Evolutionary conservation across 92 coral and sea anemone genomes (phyloP).

Genomic region (Bergia puertoricense): DNA sequence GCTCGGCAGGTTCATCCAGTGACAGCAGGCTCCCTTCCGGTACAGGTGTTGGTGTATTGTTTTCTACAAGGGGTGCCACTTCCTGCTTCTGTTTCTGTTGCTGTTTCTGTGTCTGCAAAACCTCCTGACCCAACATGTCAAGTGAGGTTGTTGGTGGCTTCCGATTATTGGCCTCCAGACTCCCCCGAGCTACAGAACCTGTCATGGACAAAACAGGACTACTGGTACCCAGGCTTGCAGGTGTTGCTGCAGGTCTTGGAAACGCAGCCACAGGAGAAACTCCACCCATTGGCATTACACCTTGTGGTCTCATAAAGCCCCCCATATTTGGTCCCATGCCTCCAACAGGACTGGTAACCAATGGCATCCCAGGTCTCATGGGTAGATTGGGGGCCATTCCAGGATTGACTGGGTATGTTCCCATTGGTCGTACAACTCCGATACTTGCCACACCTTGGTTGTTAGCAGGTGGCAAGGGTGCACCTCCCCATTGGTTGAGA

Average conservation of each 20-base stretch:
- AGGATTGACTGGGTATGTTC: constrained; percentile 31
- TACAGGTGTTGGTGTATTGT: constrained; percentile 29
- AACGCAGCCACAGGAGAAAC: constrained; percentile 56
- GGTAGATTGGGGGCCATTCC: constrained; percentile 1
- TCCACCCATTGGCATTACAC: constrained; percentile 39
- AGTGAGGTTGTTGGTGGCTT: constrained; percentile 73
- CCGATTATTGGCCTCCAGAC: constrained; percentile 43
- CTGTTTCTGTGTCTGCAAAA: constrained; percentile 86
- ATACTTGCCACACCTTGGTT: constrained; percentile 52
- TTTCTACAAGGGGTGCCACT: constrained; percentile 58
- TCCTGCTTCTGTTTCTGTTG: constrained; percentile 84
- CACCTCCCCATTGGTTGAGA: constrained; percentile 3
- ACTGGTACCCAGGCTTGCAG: constrained; percentile 59
- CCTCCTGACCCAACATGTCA: constrained; percentile 89
- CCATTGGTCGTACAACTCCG: constrained; percentile 87
- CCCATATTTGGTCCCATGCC: constrained; percentile 15
- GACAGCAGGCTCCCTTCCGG: constrained; percentile 50
- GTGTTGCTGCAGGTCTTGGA: constrained; percentile 61
- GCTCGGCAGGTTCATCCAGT: constrained; percentile 60
- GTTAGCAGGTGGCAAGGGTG: constrained; percentile 24
- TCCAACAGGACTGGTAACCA: constrained; percentile 30
- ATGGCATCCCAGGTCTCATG: constrained; percentile 24
- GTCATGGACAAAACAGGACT: constrained; percentile 55
- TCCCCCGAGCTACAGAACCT: constrained; percentile 54
- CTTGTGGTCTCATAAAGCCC: constrained; percentile 50